Evolutionary conservation across 2,797 vertebrate species (phyloP), one percentile per base, ranked within the genome.

Genomic region (Melanotaenia nigrans): DNA sequence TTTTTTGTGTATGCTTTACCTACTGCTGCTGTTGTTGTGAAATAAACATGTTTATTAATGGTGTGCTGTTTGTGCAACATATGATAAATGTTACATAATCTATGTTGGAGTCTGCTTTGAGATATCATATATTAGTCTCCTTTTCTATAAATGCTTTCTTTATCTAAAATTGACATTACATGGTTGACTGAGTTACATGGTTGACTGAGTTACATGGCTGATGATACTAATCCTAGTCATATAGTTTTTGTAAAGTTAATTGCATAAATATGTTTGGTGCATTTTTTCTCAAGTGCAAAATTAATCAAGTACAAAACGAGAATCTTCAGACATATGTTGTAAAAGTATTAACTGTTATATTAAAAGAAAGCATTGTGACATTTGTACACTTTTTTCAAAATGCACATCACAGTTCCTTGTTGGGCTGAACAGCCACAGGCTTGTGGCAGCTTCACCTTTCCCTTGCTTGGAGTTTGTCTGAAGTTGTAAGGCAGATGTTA

Each of bases 241-340:
- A 65, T 25, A 13, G 40, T 61, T 65, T 53, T 75, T 71, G 11
- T 25, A 68, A 79, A 70, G 40, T 73, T 65, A 79, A 71, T 73
- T 82, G 77, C 83, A 93, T 90, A 87, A 87, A 91, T 90, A 91
- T 88, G 86, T 92, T 90, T 92, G 90, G 88, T 90, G 77, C 78
- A 89, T 91, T 86, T 81, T 85, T 75, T 87, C 69, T 73, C 13
- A 74, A 91, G 90, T 93, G 92, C 90, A 94, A 92, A 87, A 87
- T 78, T 11, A 54, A 88, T 83, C 70, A 87, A 85, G 82, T 85
- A 85, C 64, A 75, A 83, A 85, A 79, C 22, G 80, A 69, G 64
- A 84, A 85, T 78, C 57, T 73, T 82, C 12, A 79, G 65, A 85
- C 68, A 81, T 75, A 79, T 85, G 82, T 60, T 86, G 74, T 75